Conservation (phyloP, 1,140 invertebrate genomes). For the Cecropterus lyciades region DNA sequence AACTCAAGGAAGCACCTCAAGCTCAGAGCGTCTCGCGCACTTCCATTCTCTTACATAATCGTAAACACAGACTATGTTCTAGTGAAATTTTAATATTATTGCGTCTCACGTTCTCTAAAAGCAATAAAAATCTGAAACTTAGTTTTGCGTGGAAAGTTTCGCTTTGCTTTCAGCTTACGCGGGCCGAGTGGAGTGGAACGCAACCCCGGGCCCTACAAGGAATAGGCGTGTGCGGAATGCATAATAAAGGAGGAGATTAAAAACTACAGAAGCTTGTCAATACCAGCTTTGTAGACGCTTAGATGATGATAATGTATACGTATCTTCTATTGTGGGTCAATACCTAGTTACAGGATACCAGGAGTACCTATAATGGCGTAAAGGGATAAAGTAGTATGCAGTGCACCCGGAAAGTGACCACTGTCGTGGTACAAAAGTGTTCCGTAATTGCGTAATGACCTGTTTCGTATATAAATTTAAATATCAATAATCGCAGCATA, state of each 20-base stretch:
- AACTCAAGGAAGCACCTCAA: constrained; percentile 3
- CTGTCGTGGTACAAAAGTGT: too few species aligned
- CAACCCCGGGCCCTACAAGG: constrained; percentile 73
- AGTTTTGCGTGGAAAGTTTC: constrained; percentile 77
- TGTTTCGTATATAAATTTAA: too few species aligned
- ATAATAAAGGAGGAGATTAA: constrained; percentile 81
- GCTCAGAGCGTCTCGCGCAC: constrained; percentile 13
- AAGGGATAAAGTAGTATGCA: too few species aligned
- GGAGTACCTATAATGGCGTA: too few species aligned
- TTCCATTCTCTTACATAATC: constrained; percentile 31
- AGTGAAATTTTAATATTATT: constrained; percentile 78
- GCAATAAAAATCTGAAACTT: constrained; percentile 82
- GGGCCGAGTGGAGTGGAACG: constrained; percentile 68
- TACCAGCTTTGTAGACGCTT: constrained; percentile 49
- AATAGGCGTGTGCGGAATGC: constrained; percentile 81
- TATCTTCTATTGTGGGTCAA: not conserved
- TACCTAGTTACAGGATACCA: too few species aligned
- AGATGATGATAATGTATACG: constrained; percentile 9
- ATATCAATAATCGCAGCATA: too few species aligned
- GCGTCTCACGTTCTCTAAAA: constrained; percentile 77
- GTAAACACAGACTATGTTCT: constrained; percentile 46
- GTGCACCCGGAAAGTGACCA: too few species aligned
- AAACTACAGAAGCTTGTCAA: constrained; percentile 80
- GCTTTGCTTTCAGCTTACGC: constrained; percentile 75
- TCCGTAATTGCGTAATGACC: too few species aligned